Evolutionary conservation across 2,113 vertebrate species (phyloP).

Genomic region (Lophius piscatorius): DNA sequence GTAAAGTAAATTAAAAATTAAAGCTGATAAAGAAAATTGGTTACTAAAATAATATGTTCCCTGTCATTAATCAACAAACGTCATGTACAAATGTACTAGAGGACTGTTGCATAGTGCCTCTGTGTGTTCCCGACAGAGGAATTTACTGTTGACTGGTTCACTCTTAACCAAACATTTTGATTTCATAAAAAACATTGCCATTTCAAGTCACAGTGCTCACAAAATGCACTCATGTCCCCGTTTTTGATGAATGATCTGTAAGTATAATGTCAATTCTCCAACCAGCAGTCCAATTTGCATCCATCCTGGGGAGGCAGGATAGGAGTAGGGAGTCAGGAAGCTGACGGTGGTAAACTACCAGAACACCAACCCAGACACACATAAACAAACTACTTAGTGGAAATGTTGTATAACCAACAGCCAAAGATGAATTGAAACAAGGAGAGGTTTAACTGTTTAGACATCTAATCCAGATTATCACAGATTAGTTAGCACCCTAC

Average conservation of each 20-base stretch:
- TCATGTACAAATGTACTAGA: background rate
- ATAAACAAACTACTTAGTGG: slow-evolving; percentile 21
- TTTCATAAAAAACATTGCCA: slow-evolving; percentile 36
- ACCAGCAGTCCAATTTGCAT: slow-evolving; percentile 16
- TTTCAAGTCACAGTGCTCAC: slow-evolving; percentile 47
- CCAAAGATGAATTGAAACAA: slow-evolving; percentile 52
- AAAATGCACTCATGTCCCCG: slow-evolving; percentile 22
- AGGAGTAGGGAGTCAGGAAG: slow-evolving; percentile 28
- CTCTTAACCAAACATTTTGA: slow-evolving; percentile 56
- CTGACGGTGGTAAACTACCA: background rate
- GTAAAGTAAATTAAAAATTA: no score
- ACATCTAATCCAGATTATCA: slow-evolving; percentile 75
- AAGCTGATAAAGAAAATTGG: no score
- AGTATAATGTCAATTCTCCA: slow-evolving; percentile 41
- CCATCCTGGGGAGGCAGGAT: slow-evolving; percentile 5
- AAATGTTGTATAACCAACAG: slow-evolving; percentile 56
- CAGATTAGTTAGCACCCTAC: slow-evolving; percentile 54
- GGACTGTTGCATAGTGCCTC: slow-evolving; percentile 11
- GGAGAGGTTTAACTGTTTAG: slow-evolving; percentile 43
- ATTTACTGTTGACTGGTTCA: slow-evolving; percentile 29
- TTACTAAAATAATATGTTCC: background rate
- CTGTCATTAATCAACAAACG: background rate
- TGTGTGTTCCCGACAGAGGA: slow-evolving; percentile 24
- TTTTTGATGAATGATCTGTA: slow-evolving; percentile 15
- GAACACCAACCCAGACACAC: slow-evolving; percentile 17